These are phyloP conservation scores for Lucifuga dentata DNA, from an alignment of 2,113 vertebrate genomes.

Conservation along the genomic window DNA sequence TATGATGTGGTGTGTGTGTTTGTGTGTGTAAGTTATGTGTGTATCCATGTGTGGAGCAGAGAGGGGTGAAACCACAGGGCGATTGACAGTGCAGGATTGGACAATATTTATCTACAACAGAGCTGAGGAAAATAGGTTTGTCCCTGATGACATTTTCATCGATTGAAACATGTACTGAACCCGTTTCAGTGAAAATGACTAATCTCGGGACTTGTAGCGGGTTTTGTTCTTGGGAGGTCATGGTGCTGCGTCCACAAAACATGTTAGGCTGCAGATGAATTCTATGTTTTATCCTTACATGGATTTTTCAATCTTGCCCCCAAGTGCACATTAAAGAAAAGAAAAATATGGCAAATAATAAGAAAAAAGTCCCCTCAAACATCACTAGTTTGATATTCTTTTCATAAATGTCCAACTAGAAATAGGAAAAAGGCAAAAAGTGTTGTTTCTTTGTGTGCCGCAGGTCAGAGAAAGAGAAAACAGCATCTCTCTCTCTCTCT, in stretches of 20 bases:
- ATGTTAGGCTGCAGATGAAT: conserved; percentile 62
- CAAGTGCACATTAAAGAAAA: conserved; percentile 20
- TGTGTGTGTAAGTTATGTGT: conserved; percentile 15
- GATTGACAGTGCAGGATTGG: conserved; percentile 72
- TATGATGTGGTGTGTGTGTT: conserved; percentile 40
- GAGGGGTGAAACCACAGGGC: conserved; percentile 40
- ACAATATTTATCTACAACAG: conserved; percentile 79
- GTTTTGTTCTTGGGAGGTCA: conserved; percentile 70
- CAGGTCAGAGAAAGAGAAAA: not conserved
- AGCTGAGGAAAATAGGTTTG: conserved; percentile 79
- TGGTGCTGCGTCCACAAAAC: conserved; percentile 63
- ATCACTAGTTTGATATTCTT: conserved; percentile 29
- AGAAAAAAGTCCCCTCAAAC: not conserved
- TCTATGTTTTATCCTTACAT: conserved; percentile 68
- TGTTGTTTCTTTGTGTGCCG: conserved; percentile 43
- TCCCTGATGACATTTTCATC: conserved; percentile 83
- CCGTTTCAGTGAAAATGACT: conserved; percentile 67
- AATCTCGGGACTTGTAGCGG: conserved; percentile 64
- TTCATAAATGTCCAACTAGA: conserved; percentile 9
- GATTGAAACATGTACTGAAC: conserved; percentile 77
- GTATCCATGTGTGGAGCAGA: conserved; percentile 36
- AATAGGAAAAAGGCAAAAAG: not conserved
- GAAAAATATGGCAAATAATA: not conserved
- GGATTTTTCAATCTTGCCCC: conserved; percentile 67
- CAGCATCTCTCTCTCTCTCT: not conserved